phyloP scores from a whole-genome alignment of 2,888 invertebrate genomes.

The Amphipyra berbera region DNA sequence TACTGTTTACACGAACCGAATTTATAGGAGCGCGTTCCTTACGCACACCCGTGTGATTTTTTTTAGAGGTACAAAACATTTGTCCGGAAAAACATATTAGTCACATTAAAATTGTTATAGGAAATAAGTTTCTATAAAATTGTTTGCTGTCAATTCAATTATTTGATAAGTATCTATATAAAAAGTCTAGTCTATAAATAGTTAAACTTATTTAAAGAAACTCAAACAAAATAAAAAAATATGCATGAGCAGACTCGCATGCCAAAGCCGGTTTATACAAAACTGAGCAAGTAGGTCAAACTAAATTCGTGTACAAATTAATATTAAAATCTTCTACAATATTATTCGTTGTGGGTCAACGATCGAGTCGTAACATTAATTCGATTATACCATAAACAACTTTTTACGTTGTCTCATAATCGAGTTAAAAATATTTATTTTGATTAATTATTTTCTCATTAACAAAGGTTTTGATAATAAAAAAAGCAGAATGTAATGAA shows the following conservation, averaged over 20 bases:
- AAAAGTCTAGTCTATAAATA: background rate
- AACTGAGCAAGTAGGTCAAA: slow-evolving; percentile 48
- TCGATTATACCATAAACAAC: slow-evolving; percentile 35
- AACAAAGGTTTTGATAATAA: background rate
- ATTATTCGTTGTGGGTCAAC: slow-evolving; percentile 46
- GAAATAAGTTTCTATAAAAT: too few relatives aligned
- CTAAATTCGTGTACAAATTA: slow-evolving; percentile 26
- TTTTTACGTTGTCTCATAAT: slow-evolving; percentile 19
- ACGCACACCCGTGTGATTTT: too few relatives aligned
- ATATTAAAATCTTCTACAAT: slow-evolving; percentile 40
- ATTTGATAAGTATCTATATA: too few relatives aligned
- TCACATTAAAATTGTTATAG: too few relatives aligned
- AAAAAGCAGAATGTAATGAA: background rate
- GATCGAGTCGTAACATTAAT: slow-evolving; percentile 38
- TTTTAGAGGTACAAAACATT: too few relatives aligned
- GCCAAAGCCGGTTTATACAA: slow-evolving; percentile 19
- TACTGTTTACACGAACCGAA: too few relatives aligned
- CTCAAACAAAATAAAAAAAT: background rate
- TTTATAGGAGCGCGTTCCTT: too few relatives aligned
- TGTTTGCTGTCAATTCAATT: too few relatives aligned
- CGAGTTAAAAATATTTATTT: slow-evolving; percentile 5
- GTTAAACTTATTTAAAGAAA: background rate
- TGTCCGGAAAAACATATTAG: too few relatives aligned
- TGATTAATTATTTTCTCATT: slow-evolving; percentile 12
- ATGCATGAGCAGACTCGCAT: background rate